phyloP scores from a whole-genome alignment of 2,888 invertebrate species.

The Nasonovia ribisnigri region DNA sequence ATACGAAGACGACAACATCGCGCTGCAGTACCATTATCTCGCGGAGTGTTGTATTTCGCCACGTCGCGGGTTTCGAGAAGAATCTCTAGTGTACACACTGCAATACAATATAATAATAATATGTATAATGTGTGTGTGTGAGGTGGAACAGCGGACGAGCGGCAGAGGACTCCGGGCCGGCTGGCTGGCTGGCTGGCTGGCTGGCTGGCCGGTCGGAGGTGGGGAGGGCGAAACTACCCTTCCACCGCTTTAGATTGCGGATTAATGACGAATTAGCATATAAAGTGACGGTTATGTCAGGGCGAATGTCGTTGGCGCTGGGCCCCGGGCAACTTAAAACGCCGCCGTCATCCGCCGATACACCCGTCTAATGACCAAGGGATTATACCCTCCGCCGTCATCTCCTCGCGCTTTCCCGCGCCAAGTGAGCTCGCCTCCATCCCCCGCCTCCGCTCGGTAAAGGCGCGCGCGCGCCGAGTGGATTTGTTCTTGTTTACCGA shows the following conservation, averaged over 20 bases:
- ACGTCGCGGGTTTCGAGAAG: neutral
- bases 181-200: neutral
- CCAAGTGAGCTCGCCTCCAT: neutral
- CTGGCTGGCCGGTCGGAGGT: neutral
- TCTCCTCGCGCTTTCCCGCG: neutral
- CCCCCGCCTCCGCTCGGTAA: neutral
- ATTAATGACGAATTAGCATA: conserved; percentile 65
- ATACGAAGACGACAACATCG: neutral
- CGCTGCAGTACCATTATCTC: neutral
- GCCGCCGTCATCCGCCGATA: conserved; percentile 22
- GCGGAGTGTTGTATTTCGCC: neutral
- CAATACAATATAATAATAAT: neutral
- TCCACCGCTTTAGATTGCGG: conserved; percentile 60
- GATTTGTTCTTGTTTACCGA: conserved; percentile 65
- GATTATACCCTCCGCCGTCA: conserved; percentile 37
- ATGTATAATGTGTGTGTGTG: neutral
- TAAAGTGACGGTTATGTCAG: conserved; percentile 63
- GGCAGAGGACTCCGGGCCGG: neutral
- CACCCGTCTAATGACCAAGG: conserved; percentile 64
- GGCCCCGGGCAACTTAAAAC: conserved; percentile 52
- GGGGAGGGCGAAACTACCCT: conserved; percentile 28
- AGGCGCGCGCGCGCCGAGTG: conserved; percentile 31
- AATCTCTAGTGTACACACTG: neutral
- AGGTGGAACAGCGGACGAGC: neutral
- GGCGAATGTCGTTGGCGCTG: conserved; percentile 58